phyloP scores from a whole-genome alignment of 1,140 invertebrate genomes.

The Archegozetes longisetosus region DNA sequence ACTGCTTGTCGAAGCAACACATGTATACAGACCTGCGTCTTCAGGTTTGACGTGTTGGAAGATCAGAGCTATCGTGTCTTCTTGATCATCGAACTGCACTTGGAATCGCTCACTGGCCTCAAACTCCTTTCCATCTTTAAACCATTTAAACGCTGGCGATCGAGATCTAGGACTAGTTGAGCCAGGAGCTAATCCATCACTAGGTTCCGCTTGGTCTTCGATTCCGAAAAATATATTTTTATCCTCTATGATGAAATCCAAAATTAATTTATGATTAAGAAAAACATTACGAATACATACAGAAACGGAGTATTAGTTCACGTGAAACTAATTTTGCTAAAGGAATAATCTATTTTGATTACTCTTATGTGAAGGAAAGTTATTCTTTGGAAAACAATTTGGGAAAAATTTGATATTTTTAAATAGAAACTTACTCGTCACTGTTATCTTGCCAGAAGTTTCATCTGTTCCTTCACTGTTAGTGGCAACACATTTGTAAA shows the following conservation, averaged over 20 bases:
- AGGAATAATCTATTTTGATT: no score
- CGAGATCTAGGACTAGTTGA: slow-evolving; percentile 43
- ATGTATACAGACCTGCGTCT: slow-evolving; percentile 84
- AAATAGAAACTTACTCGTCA: slow-evolving; percentile 42
- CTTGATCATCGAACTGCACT: slow-evolving; percentile 72
- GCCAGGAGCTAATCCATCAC: background rate
- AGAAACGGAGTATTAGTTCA: background rate
- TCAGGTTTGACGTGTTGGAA: slow-evolving; percentile 86
- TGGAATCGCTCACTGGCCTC: slow-evolving; percentile 86
- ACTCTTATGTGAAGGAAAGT: no score
- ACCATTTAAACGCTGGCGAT: slow-evolving; percentile 66
- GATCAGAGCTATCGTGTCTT: slow-evolving; percentile 73
- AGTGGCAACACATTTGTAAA: slow-evolving; percentile 66
- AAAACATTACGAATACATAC: background rate
- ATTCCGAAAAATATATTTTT: slow-evolving; percentile 16
- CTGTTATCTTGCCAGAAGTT: slow-evolving; percentile 56
- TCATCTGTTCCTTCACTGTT: slow-evolving; percentile 65
- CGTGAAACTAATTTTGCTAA: background rate
- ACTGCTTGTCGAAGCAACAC: slow-evolving; percentile 79
- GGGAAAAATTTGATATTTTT: no score
- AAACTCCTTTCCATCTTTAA: slow-evolving; percentile 69
- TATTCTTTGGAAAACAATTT: no score
- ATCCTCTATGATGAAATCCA: slow-evolving; percentile 1
- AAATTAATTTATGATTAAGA: background rate
- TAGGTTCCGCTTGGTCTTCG: background rate